phyloP scores from a whole-genome alignment of 1,140 invertebrate species.

The Scaptomyza graminum region DNA sequence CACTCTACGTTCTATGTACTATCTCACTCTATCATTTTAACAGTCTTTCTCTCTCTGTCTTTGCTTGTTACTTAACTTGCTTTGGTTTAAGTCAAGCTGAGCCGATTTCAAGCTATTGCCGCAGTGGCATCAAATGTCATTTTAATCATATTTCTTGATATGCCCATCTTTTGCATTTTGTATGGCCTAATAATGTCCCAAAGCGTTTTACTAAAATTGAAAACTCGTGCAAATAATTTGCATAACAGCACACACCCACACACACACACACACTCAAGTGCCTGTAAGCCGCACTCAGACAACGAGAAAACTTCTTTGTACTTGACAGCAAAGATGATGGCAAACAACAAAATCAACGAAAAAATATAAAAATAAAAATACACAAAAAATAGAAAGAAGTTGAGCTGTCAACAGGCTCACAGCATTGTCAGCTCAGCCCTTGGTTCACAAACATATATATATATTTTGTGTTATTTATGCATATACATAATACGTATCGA shows the following conservation, averaged over 20 bases:
- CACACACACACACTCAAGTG: slow-evolving; percentile 11
- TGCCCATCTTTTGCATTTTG: slow-evolving; percentile 31
- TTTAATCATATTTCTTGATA: slow-evolving; percentile 70
- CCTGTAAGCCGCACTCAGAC: slow-evolving; percentile 42
- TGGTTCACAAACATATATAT: slow-evolving; percentile 72
- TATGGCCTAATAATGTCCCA: slow-evolving; percentile 65
- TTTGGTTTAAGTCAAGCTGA: slow-evolving; percentile 39
- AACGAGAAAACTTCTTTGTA: slow-evolving; percentile 40
- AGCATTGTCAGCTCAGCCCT: slow-evolving; percentile 46
- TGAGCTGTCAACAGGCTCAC: slow-evolving; percentile 47
- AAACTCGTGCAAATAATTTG: slow-evolving; percentile 80
- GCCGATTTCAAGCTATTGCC: slow-evolving; percentile 32
- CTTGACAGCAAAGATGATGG: slow-evolving; percentile 31
- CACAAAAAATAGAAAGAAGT: background rate
- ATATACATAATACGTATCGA: slow-evolving; percentile 59
- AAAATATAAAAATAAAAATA: slow-evolving; percentile 16
- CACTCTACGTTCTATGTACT: background rate
- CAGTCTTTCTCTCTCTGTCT: background rate
- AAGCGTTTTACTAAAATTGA: slow-evolving; percentile 78
- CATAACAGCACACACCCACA: slow-evolving; percentile 59
- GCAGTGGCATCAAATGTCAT: slow-evolving; percentile 58
- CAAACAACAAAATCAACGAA: slow-evolving; percentile 5
- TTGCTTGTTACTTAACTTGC: slow-evolving; percentile 57
- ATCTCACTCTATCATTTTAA: background rate
- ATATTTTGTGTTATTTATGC: slow-evolving; percentile 75